Percentiles rank a stretch among this genome's conserved stretches.
phyloP scores from a whole-genome alignment of 23 tunicate genomes.

The Clavelina lepadiformis region DNA sequence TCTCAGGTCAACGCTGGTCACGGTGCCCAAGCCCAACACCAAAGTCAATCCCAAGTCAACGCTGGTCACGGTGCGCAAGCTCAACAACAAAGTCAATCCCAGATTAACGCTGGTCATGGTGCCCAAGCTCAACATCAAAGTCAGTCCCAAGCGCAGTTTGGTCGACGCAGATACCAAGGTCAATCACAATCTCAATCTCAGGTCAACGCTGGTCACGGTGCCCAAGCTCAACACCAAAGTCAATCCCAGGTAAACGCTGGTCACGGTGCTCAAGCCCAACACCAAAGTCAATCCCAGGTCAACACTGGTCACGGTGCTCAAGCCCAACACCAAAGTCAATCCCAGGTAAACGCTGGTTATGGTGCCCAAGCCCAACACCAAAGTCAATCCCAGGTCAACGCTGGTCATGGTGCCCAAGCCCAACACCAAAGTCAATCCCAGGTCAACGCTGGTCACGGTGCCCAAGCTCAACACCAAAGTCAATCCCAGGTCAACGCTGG shows the following conservation, averaged over 20 bases:
- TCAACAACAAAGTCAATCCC: constrained; percentile 11
- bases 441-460: constrained; percentile 7
- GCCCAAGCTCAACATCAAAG: constrained; percentile 4
- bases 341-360: neutral
- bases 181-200: constrained; percentile 22
- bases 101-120: neutral
- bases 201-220: constrained; percentile 7
- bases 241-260: constrained; percentile 19
- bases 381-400: neutral
- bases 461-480: constrained; percentile 5
- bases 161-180: neutral
- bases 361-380: neutral
- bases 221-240: constrained; percentile 5
- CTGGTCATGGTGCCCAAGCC: constrained; percentile 3
- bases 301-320: neutral
- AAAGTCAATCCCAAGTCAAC: constrained; percentile 21
- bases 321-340: neutral
- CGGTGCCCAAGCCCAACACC: constrained; percentile 14
- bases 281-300: constrained; percentile 1
- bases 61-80: neutral
- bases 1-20: neutral
- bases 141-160: constrained; percentile 3
- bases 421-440: constrained; percentile 27
- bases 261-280: neutral
- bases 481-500: constrained; percentile 13